A percentile compares a stretch with the other conserved stretches of the same genome.
phyloP scores from a whole-genome alignment of 2,797 vertebrate species.

The Acanthornis magna region DNA sequence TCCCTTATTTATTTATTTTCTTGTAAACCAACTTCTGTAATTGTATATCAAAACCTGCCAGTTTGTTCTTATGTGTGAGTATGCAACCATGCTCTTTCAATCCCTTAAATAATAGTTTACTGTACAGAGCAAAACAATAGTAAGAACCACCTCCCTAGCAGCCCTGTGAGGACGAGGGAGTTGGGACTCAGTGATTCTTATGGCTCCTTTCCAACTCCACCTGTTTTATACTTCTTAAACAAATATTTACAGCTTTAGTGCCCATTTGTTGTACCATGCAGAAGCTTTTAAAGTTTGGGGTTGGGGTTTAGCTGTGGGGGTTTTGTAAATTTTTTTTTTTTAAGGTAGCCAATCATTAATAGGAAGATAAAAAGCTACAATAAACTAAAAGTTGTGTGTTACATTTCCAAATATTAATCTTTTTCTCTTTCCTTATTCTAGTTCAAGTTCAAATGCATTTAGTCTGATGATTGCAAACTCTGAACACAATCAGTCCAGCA shows the following conservation, averaged over 20 bases:
- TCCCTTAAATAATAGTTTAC: background rate
- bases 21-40: background rate
- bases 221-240: background rate
- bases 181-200: background rate
- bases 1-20: background rate
- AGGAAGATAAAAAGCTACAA: background rate
- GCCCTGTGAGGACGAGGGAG: background rate
- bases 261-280: background rate
- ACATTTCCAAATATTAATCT: background rate
- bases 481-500: constrained; percentile 87
- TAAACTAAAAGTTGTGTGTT: background rate
- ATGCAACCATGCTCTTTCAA: background rate
- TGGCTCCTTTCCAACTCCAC: background rate
- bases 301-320: background rate
- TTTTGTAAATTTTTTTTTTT: no score
- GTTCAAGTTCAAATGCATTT: constrained; percentile 85
- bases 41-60: background rate
- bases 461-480: constrained; percentile 86
- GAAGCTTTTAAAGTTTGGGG: background rate
- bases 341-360: background rate
- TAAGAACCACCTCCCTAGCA: background rate
- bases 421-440: constrained; percentile 30
- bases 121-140: background rate
- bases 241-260: background rate
- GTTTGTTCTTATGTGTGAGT: background rate